Percentiles rank a stretch among this genome's conserved stretches.
These are phyloP conservation scores for Coryphaenoides rupestris DNA, from an alignment of 2,113 vertebrate genomes.

Conservation along the genomic window DNA sequence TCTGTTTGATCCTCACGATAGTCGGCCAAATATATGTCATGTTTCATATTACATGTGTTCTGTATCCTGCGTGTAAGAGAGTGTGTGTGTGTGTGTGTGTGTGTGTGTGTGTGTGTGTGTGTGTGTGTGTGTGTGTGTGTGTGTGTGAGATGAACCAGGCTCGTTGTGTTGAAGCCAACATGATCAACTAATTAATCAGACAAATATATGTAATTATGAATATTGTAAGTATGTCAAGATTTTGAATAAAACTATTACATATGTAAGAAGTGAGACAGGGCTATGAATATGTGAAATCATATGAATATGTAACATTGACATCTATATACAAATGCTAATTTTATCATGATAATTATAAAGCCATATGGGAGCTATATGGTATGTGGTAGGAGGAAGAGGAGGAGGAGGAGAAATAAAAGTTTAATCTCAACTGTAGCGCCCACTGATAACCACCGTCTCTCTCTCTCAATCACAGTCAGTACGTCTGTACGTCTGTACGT, in stretches of 20 bases:
- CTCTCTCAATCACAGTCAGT: background rate
- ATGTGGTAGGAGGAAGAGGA: too few relatives aligned
- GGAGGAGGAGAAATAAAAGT: conserved; percentile 57
- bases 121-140: too few relatives aligned
- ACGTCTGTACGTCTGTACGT: too few relatives aligned
- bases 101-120: too few relatives aligned
- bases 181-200: conserved; percentile 34
- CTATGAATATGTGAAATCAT: background rate
- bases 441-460: conserved; percentile 61
- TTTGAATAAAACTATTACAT: conserved; percentile 59
- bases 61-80: background rate
- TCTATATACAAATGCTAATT: background rate
- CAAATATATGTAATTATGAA: conserved; percentile 17
- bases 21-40: conserved; percentile 40
- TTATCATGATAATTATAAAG: too few relatives aligned
- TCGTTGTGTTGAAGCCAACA: conserved; percentile 57
- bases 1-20: conserved; percentile 9
- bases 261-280: conserved; percentile 24
- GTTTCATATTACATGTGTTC: conserved; percentile 1
- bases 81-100: too few relatives aligned
- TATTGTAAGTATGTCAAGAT: conserved; percentile 42
- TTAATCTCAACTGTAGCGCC: conserved; percentile 54
- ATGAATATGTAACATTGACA: background rate
- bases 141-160: conserved; percentile 10
- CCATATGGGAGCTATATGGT: too few relatives aligned